Evolutionary conservation across 2,888 invertebrate genomes (phyloP).

Genomic region (Drosophila lutescens): DNA sequence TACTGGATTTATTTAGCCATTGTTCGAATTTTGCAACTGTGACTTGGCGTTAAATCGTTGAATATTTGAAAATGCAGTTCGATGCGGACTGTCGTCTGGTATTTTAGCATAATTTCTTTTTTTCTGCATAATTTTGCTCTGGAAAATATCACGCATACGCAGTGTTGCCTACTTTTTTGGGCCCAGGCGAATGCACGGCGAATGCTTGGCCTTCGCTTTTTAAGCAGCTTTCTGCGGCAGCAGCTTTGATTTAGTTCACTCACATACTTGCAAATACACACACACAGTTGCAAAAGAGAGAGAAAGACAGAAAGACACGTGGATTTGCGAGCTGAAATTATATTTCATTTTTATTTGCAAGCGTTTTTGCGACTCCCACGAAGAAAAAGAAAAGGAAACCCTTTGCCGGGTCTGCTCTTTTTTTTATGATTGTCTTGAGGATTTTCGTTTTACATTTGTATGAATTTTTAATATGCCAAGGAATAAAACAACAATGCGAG

Average conservation of each 20-base stretch:
- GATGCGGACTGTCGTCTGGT: neutral
- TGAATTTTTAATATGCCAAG: conserved; percentile 76
- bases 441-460: conserved; percentile 78
- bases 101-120: neutral
- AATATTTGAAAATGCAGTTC: neutral
- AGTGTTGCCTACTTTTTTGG: conserved; percentile 42
- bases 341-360: conserved; percentile 74
- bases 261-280: conserved; percentile 17
- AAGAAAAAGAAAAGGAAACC: conserved; percentile 40
- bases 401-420: conserved; percentile 36
- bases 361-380: conserved; percentile 46
- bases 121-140: neutral
- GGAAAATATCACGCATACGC: conserved; percentile 28
- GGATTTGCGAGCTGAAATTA: conserved; percentile 52
- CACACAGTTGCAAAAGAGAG: neutral
- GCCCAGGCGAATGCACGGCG: neutral
- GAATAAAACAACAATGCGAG: conserved; percentile 48
- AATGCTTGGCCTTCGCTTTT: neutral
- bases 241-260: conserved; percentile 60
- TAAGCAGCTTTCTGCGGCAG: conserved; percentile 37
- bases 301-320: conserved; percentile 6
- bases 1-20: neutral
- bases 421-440: conserved; percentile 80
- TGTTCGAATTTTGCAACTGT: neutral
- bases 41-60: neutral